phyloP scores from a whole-genome alignment of 2,888 invertebrate species.

The Amblyjoppa proteus region DNA sequence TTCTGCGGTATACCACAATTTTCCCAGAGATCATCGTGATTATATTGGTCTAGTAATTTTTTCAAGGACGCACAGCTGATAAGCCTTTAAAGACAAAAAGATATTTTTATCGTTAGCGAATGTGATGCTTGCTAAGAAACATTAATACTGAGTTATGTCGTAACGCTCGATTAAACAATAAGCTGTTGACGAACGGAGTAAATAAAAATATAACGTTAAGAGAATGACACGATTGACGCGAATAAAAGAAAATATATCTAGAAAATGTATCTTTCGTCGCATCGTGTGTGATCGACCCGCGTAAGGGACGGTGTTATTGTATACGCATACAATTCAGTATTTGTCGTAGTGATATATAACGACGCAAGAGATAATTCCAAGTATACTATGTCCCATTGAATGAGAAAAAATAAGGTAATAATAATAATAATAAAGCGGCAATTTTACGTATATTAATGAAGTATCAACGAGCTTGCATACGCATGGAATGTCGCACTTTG shows the following conservation, averaged over 20 bases:
- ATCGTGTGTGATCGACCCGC: constrained; percentile 22
- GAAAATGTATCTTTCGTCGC: constrained; percentile 2
- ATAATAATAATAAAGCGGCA: constrained; percentile 41
- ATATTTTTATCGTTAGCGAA: constrained; percentile 60
- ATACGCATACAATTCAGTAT: constrained; percentile 23
- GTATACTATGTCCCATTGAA: constrained; percentile 34
- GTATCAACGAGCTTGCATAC: constrained; percentile 51
- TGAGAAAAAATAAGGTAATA: constrained; percentile 13
- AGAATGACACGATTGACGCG: constrained; percentile 11
- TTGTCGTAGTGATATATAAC: constrained; percentile 23
- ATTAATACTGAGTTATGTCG: constrained; percentile 38
- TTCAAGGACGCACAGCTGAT: constrained; percentile 46
- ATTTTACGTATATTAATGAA: constrained; percentile 56
- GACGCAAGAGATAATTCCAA: not conserved
- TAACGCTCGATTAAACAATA: constrained; percentile 23
- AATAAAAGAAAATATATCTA: constrained; percentile 6
- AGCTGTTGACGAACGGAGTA: not conserved
- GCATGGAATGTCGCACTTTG: constrained; percentile 33
- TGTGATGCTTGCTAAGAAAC: constrained; percentile 46
- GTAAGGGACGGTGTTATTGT: constrained; percentile 18
- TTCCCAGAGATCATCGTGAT: constrained; percentile 42
- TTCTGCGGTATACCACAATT: constrained; percentile 34
- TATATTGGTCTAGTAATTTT: constrained; percentile 34
- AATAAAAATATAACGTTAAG: not conserved
- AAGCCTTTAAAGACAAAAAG: constrained; percentile 37